A percentile compares a stretch with the other conserved stretches of the same genome.
Conservation (phyloP, 2,113 vertebrate species). For the Phyllopteryx taeniolatus region DNA sequence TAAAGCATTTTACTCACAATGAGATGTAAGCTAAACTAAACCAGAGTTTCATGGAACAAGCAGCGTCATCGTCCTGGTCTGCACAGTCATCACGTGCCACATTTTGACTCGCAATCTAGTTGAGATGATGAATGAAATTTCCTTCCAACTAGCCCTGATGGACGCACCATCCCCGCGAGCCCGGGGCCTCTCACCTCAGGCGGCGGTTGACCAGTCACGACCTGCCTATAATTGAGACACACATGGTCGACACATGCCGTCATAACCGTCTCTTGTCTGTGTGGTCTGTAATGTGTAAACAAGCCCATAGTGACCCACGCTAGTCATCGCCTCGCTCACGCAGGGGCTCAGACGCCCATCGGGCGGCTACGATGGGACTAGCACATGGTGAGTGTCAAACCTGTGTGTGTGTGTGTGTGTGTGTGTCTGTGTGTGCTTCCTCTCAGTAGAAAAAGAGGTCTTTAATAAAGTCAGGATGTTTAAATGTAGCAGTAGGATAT, state of each 20-base stretch:
- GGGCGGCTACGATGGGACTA: slow-evolving; percentile 12
- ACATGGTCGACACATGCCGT: slow-evolving; percentile 65
- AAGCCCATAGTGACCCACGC: slow-evolving; percentile 57
- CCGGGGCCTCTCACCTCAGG: slow-evolving; percentile 24
- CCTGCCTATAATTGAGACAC: slow-evolving; percentile 60
- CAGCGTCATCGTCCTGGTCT: neutral
- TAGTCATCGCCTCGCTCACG: slow-evolving; percentile 61
- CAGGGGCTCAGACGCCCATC: slow-evolving; percentile 26
- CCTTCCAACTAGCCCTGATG: slow-evolving; percentile 16
- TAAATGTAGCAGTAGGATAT: slow-evolving; percentile 24
- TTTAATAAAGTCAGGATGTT: slow-evolving; percentile 39
- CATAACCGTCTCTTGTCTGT: slow-evolving; percentile 65
- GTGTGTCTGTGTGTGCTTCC: neutral
- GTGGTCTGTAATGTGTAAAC: slow-evolving; percentile 68
- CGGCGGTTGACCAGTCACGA: slow-evolving; percentile 38
- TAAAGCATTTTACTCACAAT: neutral
- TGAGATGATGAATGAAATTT: neutral
- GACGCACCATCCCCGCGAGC: neutral
- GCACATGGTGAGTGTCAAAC: slow-evolving; percentile 36
- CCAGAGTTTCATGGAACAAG: neutral
- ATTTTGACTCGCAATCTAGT: slow-evolving; percentile 3
- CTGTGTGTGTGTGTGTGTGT: neutral
- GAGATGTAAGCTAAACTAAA: neutral
- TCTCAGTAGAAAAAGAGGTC: neutral
- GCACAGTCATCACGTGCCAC: neutral